Evolutionary conservation across 30 jellyfish, hydroid and myxozoan species (phyloP).

Genomic region (Chrysaora quinquecirrha): DNA sequence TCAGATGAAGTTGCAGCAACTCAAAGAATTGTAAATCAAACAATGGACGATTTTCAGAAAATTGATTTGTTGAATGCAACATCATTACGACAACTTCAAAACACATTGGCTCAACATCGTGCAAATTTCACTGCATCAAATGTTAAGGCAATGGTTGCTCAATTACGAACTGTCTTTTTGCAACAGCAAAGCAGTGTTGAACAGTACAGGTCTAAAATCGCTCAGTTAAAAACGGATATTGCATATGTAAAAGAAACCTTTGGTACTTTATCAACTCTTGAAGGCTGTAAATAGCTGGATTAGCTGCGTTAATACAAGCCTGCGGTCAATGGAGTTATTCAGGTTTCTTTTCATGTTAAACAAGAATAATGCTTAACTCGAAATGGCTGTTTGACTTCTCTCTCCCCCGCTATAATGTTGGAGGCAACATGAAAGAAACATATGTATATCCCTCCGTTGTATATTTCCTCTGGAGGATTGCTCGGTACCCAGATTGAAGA

Average conservation of each 20-base stretch:
- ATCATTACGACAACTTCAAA: constrained; percentile 26
- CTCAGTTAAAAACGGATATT: constrained; percentile 27
- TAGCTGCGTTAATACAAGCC: too few relatives aligned
- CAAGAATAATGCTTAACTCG: too few relatives aligned
- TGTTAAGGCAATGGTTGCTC: constrained; percentile 33
- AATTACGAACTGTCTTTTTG: constrained; percentile 22
- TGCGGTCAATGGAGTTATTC: too few relatives aligned
- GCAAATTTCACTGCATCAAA: constrained; percentile 44
- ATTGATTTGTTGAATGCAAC: constrained; percentile 35
- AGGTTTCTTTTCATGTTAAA: too few relatives aligned
- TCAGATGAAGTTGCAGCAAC: constrained; percentile 27
- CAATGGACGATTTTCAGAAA: constrained; percentile 22
- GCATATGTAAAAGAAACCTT: constrained; percentile 32
- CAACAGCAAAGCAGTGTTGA: constrained; percentile 22
- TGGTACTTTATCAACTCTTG: constrained; percentile 21
- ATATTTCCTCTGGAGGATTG: too few relatives aligned
- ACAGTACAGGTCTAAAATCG: constrained; percentile 5
- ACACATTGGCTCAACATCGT: constrained; percentile 11
- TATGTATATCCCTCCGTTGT: too few relatives aligned
- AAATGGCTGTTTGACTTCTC: too few relatives aligned
- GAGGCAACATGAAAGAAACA: too few relatives aligned
- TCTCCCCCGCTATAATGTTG: too few relatives aligned
- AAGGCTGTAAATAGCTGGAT: constrained; percentile 26
- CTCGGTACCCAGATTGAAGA: too few relatives aligned
- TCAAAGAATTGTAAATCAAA: constrained; percentile 22